phyloP scores from a whole-genome alignment of 1,140 invertebrate species.

The Mamestra configurata region DNA sequence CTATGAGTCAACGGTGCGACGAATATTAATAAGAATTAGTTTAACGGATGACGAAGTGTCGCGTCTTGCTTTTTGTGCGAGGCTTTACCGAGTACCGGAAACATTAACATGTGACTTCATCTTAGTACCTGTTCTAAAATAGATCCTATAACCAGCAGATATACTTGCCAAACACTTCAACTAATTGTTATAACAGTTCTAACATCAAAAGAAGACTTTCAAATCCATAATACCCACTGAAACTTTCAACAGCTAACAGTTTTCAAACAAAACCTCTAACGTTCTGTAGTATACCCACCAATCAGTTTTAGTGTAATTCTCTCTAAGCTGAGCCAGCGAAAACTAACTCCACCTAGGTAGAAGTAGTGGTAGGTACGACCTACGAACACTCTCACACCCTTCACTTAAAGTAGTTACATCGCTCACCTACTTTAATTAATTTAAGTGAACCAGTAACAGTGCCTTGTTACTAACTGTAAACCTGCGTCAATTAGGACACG shows the following conservation, averaged over 20 bases:
- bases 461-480: slow-evolving; percentile 3
- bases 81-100: too few relatives aligned
- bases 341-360: not conserved
- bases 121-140: too few relatives aligned
- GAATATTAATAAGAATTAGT: too few relatives aligned
- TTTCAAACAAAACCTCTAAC: not conserved
- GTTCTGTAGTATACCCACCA: not conserved
- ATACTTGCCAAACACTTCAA: too few relatives aligned
- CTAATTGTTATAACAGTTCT: too few relatives aligned
- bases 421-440: slow-evolving; percentile 54
- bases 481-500: slow-evolving; percentile 16
- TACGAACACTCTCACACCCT: not conserved
- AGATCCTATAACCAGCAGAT: too few relatives aligned
- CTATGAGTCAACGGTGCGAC: too few relatives aligned
- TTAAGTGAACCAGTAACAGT: slow-evolving; percentile 41
- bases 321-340: not conserved
- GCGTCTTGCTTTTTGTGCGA: too few relatives aligned
- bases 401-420: not conserved
- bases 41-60: too few relatives aligned
- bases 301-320: not conserved
- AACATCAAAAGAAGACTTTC: too few relatives aligned
- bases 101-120: too few relatives aligned
- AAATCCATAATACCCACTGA: too few relatives aligned
- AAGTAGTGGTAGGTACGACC: not conserved
- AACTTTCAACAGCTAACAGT: not conserved